phyloP scores from a whole-genome alignment of 2,797 vertebrate species.

The Meriones psammophilus region DNA sequence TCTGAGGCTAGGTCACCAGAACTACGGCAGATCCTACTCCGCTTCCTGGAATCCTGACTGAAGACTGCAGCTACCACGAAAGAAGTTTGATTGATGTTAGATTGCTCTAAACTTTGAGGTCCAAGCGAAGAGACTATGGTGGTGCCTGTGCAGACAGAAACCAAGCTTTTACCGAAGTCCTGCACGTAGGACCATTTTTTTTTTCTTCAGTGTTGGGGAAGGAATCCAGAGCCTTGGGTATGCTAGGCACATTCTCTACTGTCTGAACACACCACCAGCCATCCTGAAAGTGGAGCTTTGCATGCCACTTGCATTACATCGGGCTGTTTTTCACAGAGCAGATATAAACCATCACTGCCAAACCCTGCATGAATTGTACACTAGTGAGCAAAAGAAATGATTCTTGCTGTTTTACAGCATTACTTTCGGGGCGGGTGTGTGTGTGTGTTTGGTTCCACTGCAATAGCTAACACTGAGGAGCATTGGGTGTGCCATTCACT shows the following conservation, averaged over 20 bases:
- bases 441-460: constrained; percentile 12
- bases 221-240: neutral
- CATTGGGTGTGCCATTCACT: neutral
- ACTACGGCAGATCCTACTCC: no score
- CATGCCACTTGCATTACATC: neutral
- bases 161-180: neutral
- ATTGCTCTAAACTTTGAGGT: neutral
- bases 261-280: no score
- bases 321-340: neutral
- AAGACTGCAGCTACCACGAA: neutral
- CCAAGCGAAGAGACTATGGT: neutral
- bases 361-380: neutral
- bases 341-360: neutral
- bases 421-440: neutral
- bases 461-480: neutral
- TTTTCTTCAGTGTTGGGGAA: neutral
- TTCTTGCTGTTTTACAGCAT: neutral
- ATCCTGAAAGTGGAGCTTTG: neutral
- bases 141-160: neutral
- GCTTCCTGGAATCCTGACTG: neutral
- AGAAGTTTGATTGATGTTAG: neutral
- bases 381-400: neutral
- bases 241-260: neutral
- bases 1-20: neutral
- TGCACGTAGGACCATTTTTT: neutral